Percentiles rank a stretch among this genome's conserved stretches.
These are phyloP conservation scores for Miniopterus natalensis DNA, from an alignment of 2,113 vertebrate species.

Conservation along the genomic window DNA sequence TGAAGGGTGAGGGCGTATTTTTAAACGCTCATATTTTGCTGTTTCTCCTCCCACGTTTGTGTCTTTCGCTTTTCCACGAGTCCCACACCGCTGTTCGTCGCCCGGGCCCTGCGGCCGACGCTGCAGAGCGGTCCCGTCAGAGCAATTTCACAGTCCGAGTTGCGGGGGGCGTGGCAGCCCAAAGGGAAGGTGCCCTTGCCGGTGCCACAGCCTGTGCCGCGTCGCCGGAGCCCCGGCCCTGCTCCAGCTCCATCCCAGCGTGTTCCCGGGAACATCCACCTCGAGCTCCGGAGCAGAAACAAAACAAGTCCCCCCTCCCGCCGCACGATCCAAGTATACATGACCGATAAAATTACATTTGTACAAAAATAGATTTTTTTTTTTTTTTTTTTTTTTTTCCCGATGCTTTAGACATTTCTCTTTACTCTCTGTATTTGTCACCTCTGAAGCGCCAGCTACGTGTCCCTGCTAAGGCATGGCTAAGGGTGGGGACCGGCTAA, in stretches of 20 bases:
- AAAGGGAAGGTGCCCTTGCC: background rate
- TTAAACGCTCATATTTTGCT: conserved; percentile 86
- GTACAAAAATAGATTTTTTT: conserved; percentile 93
- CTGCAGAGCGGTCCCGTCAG: conserved; percentile 74
- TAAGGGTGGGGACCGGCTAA: conserved; percentile 75
- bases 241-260: conserved; percentile 28
- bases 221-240: conserved; percentile 53
- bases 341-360: conserved; percentile 92
- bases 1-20: conserved; percentile 75
- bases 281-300: conserved; percentile 80
- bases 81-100: background rate
- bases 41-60: conserved; percentile 32
- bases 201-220: conserved; percentile 75
- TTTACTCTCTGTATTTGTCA: conserved; percentile 68
- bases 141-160: conserved; percentile 88
- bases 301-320: conserved; percentile 78
- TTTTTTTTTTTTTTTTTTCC: conserved; percentile 88
- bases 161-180: conserved; percentile 56
- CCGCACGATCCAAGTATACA: conserved; percentile 82
- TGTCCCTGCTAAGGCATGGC: conserved; percentile 84
- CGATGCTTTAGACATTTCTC: conserved; percentile 87
- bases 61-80: background rate
- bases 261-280: conserved; percentile 55
- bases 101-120: conserved; percentile 73
- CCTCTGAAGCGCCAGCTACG: conserved; percentile 70